Evolutionary conservation across 2,113 vertebrate genomes (phyloP), one percentile per base, ranked within the genome.

Genomic region (Leptobrachium ailaonicum): DNA sequence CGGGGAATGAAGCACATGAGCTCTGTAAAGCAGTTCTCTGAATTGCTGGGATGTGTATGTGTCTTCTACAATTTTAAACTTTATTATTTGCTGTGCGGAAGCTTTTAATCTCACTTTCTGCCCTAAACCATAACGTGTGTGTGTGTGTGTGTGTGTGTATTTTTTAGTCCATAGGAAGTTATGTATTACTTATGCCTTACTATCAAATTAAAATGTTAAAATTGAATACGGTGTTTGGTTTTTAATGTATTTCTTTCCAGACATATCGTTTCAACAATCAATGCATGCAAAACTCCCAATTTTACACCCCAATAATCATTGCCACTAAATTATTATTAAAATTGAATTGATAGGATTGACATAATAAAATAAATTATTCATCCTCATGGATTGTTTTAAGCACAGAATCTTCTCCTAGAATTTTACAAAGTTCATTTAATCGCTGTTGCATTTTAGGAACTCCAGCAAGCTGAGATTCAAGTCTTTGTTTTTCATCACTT

Each of bases 371-470:
- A n/a, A 54, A 10, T 43, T 90, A 90, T 80, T 92, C 90, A 44
- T 92, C 92, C 41, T 81, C 82, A 66, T 79, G 87, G 72, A 85
- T 86, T 11, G 95, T 97, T 91, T 95, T 97, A 85, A 98, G 94
- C 76, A 97, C 97, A 1, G 97, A 99, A 85, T 99, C 96, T 90
- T 98, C 97, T 72, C 98, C 98, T 83, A 99, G 85, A 88, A 98
- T 97, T 90, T 96, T 96, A 88, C 98, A 98, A 70, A 98, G 95
- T 91, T 98, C 96, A 43, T 97, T 95, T 82, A 99, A 95, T 88
- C 98, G 95, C 83, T 92, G 94, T 83, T 99, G 98, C 97, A 98
- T 98, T 92, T 97, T 94, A 83, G 97, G 97, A 86, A 99, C 93
- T 82, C 98, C 97, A 41, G 97, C 97, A 67, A 99, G 96, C 76